Evolutionary conservation across 2,797 vertebrate genomes (phyloP).

Genomic region (Sebastes kiyomatsui): DNA sequence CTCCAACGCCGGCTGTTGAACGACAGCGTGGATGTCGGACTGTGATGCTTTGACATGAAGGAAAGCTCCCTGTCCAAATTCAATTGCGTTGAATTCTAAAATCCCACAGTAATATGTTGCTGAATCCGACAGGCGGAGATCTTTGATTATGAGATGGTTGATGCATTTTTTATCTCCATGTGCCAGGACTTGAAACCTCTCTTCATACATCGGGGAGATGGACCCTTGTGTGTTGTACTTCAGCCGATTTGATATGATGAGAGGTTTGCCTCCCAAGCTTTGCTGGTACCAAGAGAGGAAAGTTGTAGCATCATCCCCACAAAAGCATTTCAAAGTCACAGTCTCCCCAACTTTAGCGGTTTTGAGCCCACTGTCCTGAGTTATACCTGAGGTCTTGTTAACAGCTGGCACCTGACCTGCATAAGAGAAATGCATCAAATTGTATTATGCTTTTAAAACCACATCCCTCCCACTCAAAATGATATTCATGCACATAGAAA

Average conservation of each 20-base stretch:
- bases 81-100: slow-evolving; percentile 37
- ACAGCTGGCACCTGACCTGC: slow-evolving; percentile 12
- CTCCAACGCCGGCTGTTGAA: neutral
- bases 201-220: slow-evolving; percentile 8
- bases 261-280: slow-evolving; percentile 58
- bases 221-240: neutral
- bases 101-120: slow-evolving; percentile 70
- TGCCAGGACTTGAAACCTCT: slow-evolving; percentile 20
- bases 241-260: slow-evolving; percentile 53
- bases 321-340: slow-evolving; percentile 56
- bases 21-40: neutral
- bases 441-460: neutral
- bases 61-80: slow-evolving; percentile 64
- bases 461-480: rapidly evolving
- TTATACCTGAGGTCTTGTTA: neutral
- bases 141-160: slow-evolving; percentile 55
- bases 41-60: slow-evolving; percentile 55
- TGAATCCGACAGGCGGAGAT: slow-evolving; percentile 54
- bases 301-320: slow-evolving; percentile 13
- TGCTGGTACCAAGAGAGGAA: slow-evolving; percentile 74
- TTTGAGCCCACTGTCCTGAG: slow-evolving; percentile 28
- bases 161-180: rapidly evolving
- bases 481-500: neutral
- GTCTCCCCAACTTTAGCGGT: slow-evolving; percentile 38
- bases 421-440: neutral